Conservation (phyloP, 2,113 vertebrate genomes). For the Aptenodytes forsteri region DNA sequence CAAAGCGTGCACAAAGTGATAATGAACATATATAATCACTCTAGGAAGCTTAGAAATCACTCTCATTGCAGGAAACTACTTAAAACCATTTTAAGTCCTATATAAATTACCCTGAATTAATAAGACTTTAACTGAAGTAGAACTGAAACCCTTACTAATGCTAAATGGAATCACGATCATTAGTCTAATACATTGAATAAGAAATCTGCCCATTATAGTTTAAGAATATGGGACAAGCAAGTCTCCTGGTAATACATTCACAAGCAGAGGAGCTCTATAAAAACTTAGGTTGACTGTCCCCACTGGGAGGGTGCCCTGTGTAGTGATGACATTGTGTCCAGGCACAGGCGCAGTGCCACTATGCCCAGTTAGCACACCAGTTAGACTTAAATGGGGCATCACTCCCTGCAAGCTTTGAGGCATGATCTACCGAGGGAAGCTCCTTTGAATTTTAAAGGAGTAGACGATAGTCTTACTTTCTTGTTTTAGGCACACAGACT, state of each 20-base stretch:
- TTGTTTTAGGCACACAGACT: background rate
- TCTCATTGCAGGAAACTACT: background rate
- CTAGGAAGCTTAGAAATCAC: background rate
- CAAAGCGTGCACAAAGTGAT: background rate
- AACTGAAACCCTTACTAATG: background rate
- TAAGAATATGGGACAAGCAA: background rate
- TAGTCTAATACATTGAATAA: background rate
- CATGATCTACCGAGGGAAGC: background rate
- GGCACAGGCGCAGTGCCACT: background rate
- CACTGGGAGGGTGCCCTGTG: background rate
- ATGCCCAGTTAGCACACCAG: background rate
- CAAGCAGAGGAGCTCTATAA: background rate
- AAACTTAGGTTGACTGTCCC: background rate
- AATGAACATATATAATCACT: background rate
- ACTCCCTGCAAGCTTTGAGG: background rate
- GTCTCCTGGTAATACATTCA: background rate
- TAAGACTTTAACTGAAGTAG: background rate
- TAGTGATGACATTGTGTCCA: background rate
- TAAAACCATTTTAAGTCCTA: background rate
- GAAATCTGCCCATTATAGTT: background rate
- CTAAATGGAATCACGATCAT: background rate
- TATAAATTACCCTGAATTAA: background rate
- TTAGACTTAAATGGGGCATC: background rate
- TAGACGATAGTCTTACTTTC: background rate
- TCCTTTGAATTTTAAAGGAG: background rate